Evolutionary conservation across 2,888 invertebrate species (phyloP), one percentile per base, ranked within the genome.

Genomic region (Troides aeacus): DNA sequence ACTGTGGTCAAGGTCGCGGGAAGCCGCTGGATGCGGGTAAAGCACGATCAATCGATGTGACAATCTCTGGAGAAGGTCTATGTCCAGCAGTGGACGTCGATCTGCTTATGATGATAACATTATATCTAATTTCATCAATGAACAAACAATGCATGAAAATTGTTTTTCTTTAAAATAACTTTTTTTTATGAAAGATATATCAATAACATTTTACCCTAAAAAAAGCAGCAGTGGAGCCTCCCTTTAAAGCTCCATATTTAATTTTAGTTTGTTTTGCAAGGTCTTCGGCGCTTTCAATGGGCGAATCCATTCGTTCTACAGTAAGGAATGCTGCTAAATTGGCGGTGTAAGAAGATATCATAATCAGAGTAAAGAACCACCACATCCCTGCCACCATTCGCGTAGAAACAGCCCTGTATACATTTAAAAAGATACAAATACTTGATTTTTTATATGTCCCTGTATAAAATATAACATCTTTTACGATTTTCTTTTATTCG

Each of bases 281-380:
- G 87, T 99, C 99, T 81, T 99, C 99, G 0, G 98, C 98, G 79
- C 97, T 97, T 84, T 98, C 97, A 69, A 99, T 99, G 1, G 99
- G 98, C 15, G 97, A 97, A 77, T 97, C 97, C 97, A 98, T 97
- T 77, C 98, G 93, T 81, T 97, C 97, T 21, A 97, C 97, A 0
- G 99, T 98, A 6, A 99, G 93, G 84, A 98, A 98, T 12, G 98
- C 98, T 62, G 98, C 98, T 79, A 99, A 92, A 89, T 99, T 99
- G 68, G 98, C 99, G 24, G 99, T 99, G 88, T 99, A 99, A 10
- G 98, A 98, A 0, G 98, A 98, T 76, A 98, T 98, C 97, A 99
- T 98, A 79, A 98, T 98, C 63, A 98, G 91, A 0, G 97, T 97
- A 88, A 98, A 98, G 88, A 98, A 98, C 98, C 98, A 98, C 97